phyloP scores from a whole-genome alignment of 1,140 invertebrate species.

The Araneus ventricosus region DNA sequence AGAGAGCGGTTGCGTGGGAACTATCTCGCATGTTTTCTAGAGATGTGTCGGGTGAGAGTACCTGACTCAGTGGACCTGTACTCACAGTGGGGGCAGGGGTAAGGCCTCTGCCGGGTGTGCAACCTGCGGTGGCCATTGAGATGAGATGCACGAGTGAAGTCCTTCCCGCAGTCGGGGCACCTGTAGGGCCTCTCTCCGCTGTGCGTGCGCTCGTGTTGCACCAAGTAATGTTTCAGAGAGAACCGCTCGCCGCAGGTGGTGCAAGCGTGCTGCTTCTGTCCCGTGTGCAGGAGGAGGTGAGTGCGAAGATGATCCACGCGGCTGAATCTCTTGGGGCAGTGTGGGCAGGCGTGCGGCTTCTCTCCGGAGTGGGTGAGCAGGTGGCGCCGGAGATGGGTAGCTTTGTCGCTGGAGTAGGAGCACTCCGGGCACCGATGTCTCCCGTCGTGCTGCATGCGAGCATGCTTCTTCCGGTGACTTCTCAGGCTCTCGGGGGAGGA shows the following conservation, averaged over 20 bases:
- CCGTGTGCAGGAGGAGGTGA: no score
- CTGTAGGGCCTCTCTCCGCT: constrained; percentile 79
- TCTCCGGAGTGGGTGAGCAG: no score
- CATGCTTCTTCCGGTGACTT: neutral
- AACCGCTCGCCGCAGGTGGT: constrained; percentile 83
- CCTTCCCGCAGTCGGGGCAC: constrained; percentile 77
- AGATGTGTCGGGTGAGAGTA: constrained; percentile 78
- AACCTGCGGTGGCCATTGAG: constrained; percentile 31
- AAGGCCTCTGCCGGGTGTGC: no score
- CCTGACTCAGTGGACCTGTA: neutral
- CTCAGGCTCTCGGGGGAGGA: neutral
- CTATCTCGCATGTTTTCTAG: neutral
- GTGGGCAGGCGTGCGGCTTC: no score
- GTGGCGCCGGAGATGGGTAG: neutral
- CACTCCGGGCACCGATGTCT: no score
- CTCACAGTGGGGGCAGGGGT: no score
- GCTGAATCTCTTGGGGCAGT: no score
- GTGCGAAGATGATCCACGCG: no score
- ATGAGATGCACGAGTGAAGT: constrained; percentile 65
- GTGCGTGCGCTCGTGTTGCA: constrained; percentile 78
- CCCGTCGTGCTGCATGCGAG: no score
- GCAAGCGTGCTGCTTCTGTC: constrained; percentile 82
- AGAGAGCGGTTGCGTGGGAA: neutral
- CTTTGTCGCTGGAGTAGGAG: neutral
- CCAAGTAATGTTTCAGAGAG: constrained; percentile 77